Base-by-base conservation (phyloP, 2,888 invertebrate genomes). In the Aplocera efformata region DNA sequence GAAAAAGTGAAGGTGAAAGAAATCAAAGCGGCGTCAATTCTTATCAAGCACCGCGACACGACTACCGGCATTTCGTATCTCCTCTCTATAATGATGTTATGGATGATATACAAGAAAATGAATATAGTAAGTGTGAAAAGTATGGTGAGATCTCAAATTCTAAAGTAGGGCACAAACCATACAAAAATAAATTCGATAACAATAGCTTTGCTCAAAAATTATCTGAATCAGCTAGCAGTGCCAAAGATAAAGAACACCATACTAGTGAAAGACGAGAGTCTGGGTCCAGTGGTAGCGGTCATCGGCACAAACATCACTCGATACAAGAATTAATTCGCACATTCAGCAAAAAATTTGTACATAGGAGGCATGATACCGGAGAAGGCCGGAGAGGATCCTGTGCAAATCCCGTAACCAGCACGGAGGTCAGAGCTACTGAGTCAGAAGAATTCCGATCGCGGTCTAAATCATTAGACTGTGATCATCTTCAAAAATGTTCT, bases 241-340 rank as follows among this genome's bases (percentile, higher is more conserved):
- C 56, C 33, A 72, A 72, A 63, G 72, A 75, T 41, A 73, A 72
- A 63, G 72, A 76, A 36, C 49, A 53, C 7, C 56, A 56, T 37
- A 24, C 48, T 7, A 56, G 59, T 21, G 83, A 88, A 48, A 67
- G 85, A 42, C 70, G 80, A 38, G 77, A 78, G 1, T 86, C 86
- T 4, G 82, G 73, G 9, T 80, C 83, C 8, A 78, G 76, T 48
- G 54, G 56, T 4, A 74, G 73, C 51, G 69, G 78, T 9, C 67
- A 63, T 58, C 80, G 67, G 29, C 89, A 91, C 57, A 91, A 91
- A 63, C 91, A 91, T 63, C 92, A 93, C 73, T 91, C 94, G 13
- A 93, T 95, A 60, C 94, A 94, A 63, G 94, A 94, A 63, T 78
- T 95, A 72, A 91, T 95, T 33, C 90, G 93, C 54, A 92, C 93